These are phyloP conservation scores for Oryzias melastigma DNA, from an alignment of 2,113 vertebrate genomes.

Conservation along the genomic window DNA sequence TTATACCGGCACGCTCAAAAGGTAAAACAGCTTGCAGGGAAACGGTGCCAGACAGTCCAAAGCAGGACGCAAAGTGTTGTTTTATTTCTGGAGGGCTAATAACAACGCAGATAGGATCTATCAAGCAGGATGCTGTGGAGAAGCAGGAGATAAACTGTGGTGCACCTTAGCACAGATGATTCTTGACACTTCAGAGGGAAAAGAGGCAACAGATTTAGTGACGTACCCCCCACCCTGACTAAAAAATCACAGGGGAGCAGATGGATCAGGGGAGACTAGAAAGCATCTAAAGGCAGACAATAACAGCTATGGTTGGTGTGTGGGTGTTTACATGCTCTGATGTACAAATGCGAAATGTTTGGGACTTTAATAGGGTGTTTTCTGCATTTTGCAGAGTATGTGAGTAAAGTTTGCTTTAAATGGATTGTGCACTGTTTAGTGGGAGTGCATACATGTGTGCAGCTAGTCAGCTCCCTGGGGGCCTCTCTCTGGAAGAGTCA, in stretches of 20 bases:
- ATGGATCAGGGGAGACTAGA: constrained; percentile 26
- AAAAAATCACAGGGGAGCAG: constrained; percentile 31
- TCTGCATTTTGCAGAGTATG: constrained; percentile 42
- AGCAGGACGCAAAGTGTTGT: constrained; percentile 63
- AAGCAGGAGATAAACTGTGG: constrained; percentile 59
- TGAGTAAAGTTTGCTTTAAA: constrained; percentile 34
- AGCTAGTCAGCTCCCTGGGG: constrained; percentile 53
- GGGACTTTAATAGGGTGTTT: constrained; percentile 44
- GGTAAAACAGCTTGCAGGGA: constrained; percentile 24
- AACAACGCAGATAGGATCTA: constrained; percentile 59
- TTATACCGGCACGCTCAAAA: constrained; percentile 2
- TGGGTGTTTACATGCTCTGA: constrained; percentile 22
- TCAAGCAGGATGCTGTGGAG: constrained; percentile 58
- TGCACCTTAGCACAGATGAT: constrained; percentile 61
- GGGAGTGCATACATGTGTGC: constrained; percentile 26
- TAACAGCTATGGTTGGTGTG: constrained; percentile 26
- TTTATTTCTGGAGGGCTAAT: constrained; percentile 69
- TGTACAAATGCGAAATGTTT: constrained; percentile 31
- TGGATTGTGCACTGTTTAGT: constrained; percentile 9
- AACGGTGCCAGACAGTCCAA: constrained; percentile 53
- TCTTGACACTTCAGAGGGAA: constrained; percentile 59
- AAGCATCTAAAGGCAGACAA: constrained; percentile 50
- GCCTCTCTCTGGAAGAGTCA: constrained; percentile 64
- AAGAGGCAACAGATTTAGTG: constrained; percentile 43
- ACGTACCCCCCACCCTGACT: constrained; percentile 15